Conservation (phyloP, 2,888 invertebrate species). For the Calliscelio sp. region DNA sequence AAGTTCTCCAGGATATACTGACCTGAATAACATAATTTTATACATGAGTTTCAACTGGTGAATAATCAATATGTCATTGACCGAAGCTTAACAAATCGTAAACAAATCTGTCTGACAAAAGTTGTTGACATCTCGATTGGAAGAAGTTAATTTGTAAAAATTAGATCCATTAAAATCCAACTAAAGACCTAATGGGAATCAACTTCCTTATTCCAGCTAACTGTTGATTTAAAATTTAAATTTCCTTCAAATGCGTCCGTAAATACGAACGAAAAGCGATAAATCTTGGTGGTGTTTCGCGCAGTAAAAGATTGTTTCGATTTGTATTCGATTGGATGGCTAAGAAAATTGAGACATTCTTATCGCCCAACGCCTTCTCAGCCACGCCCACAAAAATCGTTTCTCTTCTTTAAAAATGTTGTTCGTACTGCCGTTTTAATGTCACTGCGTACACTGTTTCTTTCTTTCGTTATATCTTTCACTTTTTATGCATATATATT, state of each 20-base stretch:
- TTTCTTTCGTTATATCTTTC: conserved; percentile 23
- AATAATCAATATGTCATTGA: too few relatives aligned
- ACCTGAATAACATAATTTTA: too few relatives aligned
- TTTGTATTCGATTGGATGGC: conserved; percentile 22
- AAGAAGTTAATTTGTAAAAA: background rate
- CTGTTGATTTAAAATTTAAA: background rate
- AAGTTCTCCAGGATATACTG: too few relatives aligned
- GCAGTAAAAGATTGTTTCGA: conserved; percentile 32
- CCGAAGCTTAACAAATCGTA: too few relatives aligned
- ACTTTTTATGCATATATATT: conserved; percentile 70
- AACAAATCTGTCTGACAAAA: too few relatives aligned
- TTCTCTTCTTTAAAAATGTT: conserved; percentile 27
- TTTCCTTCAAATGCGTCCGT: background rate
- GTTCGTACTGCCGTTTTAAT: conserved; percentile 9
- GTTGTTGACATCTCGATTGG: too few relatives aligned
- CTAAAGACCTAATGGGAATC: too few relatives aligned
- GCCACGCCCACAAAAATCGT: conserved; percentile 43
- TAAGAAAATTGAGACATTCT: conserved; percentile 58
- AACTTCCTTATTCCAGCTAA: background rate
- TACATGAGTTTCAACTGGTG: too few relatives aligned
- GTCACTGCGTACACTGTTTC: conserved; percentile 18
- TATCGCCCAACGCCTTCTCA: conserved; percentile 36
- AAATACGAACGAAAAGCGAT: conserved; percentile 24
- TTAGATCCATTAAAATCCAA: background rate
- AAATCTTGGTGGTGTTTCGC: conserved; percentile 16